phyloP scores from a whole-genome alignment of 2,888 invertebrate genomes.

The Saturnia pavonia region DNA sequence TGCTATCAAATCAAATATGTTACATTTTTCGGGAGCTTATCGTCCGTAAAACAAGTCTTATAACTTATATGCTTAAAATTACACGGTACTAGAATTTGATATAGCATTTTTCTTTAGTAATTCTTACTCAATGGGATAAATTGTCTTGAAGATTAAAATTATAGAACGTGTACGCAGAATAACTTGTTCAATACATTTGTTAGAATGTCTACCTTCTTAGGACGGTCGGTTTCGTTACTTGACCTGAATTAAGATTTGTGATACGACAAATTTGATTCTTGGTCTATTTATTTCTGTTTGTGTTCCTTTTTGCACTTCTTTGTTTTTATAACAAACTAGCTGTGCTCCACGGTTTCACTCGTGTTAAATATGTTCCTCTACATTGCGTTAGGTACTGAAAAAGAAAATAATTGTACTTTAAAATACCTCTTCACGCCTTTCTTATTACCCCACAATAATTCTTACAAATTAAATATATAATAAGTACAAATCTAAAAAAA shows the following conservation, averaged over 20 bases:
- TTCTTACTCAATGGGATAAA: too few species aligned
- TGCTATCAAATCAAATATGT: constrained; percentile 11
- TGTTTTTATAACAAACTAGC: background rate
- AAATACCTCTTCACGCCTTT: too few species aligned
- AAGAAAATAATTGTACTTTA: too few species aligned
- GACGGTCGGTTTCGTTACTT: too few species aligned
- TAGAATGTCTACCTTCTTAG: background rate
- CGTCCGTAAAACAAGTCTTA: background rate
- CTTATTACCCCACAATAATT: too few species aligned
- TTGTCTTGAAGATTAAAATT: too few species aligned
- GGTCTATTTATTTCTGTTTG: background rate
- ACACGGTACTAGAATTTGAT: background rate
- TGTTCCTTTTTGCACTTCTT: background rate
- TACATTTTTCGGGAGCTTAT: background rate
- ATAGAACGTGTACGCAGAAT: too few species aligned
- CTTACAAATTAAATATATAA: too few species aligned
- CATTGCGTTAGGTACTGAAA: too few species aligned
- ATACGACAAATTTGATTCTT: background rate
- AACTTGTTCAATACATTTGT: background rate
- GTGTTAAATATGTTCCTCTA: too few species aligned
- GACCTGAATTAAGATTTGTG: too few species aligned
- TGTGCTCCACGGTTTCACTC: too few species aligned
- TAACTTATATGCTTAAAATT: background rate
- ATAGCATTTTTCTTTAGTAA: background rate
- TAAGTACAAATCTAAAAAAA: background rate